Evolutionary conservation across 2,113 vertebrate species (phyloP), one percentile per base, ranked within the genome.

Genomic region (Copsychus sechellarum): DNA sequence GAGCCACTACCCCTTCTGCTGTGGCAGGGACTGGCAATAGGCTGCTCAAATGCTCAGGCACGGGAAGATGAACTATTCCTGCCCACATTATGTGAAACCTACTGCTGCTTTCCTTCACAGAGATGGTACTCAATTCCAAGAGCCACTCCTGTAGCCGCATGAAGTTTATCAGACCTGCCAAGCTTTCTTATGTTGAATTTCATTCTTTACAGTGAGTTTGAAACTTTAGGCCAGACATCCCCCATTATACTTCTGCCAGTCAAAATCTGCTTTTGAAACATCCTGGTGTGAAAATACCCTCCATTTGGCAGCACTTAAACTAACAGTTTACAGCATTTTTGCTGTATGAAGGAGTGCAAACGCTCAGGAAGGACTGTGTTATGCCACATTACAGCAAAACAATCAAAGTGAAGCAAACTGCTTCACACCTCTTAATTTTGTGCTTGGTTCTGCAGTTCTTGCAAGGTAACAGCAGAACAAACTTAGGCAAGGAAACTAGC

Each of bases 111-210:
- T 82, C 42, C 85, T 71, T 81, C 90, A 61, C 25, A 38, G 42
- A 73, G 42, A 62, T 1, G 2, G 42, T 34, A 81, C n/a, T 82
- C 11, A 14, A 6, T 60, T 87, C 81, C 58, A 95, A 80, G 9
- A 73, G 76, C 34, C 51, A 56, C 57, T 74, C 64, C 93, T 60
- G 38, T 9, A 73, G 56, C 67, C 70, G 64, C 74, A 58, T 28
- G 34, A 61, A 76, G 38, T 88, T 83, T 81, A 91, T 82, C 81
- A 88, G 74, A 90, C n/a, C 34, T 93, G 85, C 60, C 81, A 94
- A 85, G 42, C 47, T 91, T 72, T 61, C 29, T 45, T 61, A 88
- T 12, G 19, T 14, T 65, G 21, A 70, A 80, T 92, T 82, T 90
- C 17, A 42, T 60, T 66, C 62, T 67, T 83, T 62, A 77, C 29